Evolutionary conservation across 2,797 vertebrate species (phyloP).

Genomic region (Balearica regulorum): DNA sequence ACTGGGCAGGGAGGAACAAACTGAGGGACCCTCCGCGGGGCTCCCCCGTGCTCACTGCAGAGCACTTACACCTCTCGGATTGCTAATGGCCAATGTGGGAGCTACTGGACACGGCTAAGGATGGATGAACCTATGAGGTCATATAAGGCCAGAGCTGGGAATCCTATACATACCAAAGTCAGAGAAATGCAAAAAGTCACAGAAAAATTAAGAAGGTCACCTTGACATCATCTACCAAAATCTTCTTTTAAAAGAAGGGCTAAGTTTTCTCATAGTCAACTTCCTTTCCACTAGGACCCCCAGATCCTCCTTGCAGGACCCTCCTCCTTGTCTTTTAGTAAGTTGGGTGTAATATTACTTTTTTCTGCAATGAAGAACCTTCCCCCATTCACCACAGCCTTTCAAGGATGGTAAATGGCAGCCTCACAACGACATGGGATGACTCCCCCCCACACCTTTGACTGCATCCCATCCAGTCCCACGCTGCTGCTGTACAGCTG

Average conservation of each 20-base stretch:
- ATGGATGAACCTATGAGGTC: accelerated
- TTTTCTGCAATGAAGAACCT: neutral
- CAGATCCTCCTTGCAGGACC: neutral
- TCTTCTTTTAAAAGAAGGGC: neutral
- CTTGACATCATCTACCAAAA: neutral
- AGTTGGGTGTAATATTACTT: neutral
- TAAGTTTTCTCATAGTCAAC: neutral
- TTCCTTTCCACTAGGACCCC: neutral
- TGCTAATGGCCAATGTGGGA: neutral
- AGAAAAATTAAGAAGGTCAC: neutral
- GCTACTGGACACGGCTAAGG: neutral
- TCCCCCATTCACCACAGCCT: neutral
- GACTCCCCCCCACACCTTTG: neutral
- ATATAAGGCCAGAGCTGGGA: neutral
- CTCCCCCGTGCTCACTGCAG: accelerated
- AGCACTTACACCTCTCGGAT: neutral
- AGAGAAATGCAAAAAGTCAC: neutral
- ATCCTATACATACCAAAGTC: neutral
- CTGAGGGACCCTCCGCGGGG: accelerated
- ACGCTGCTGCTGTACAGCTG: neutral
- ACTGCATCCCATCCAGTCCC: neutral
- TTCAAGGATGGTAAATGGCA: neutral
- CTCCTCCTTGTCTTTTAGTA: neutral
- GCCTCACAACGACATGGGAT: neutral
- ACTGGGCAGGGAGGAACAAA: neutral